Conservation (phyloP, 92 coral and sea anemone species). For the Palythoa grandis region DNA sequence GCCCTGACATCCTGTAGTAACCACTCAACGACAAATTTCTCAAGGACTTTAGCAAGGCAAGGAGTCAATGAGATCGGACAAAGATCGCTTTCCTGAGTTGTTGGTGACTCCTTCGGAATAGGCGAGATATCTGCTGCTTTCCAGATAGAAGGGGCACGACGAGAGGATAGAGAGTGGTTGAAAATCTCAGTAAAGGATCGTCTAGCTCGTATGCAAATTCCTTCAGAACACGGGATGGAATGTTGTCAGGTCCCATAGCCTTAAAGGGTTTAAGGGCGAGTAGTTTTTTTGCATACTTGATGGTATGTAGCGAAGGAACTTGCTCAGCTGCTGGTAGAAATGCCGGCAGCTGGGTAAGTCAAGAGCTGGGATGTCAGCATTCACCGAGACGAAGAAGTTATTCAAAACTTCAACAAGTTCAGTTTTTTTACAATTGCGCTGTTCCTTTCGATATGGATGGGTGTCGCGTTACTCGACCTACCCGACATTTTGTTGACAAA, state of each 20-base stretch:
- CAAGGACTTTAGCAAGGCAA: no score
- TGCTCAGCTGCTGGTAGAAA: conserved; percentile 32
- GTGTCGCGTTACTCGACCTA: background rate
- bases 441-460: background rate
- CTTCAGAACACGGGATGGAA: background rate
- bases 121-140: conserved; percentile 14
- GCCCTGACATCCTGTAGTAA: no score
- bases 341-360: conserved; percentile 28
- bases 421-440: background rate
- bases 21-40: no score
- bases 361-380: conserved; percentile 29
- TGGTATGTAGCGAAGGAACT: background rate
- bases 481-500: background rate
- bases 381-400: background rate
- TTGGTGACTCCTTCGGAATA: conserved; percentile 17
- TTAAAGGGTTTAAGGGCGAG: no score
- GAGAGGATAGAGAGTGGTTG: conserved; percentile 14
- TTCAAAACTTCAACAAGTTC: background rate
- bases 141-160: conserved; percentile 28
- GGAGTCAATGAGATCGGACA: no score
- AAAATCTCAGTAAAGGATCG: conserved; percentile 5
- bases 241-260: background rate
- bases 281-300: no score
- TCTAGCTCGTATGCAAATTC: conserved; percentile 22
- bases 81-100: no score